A percentile compares a stretch with the other conserved stretches of the same genome.
phyloP scores from a whole-genome alignment of 2,113 vertebrate species.

The Oryzias curvinotus region DNA sequence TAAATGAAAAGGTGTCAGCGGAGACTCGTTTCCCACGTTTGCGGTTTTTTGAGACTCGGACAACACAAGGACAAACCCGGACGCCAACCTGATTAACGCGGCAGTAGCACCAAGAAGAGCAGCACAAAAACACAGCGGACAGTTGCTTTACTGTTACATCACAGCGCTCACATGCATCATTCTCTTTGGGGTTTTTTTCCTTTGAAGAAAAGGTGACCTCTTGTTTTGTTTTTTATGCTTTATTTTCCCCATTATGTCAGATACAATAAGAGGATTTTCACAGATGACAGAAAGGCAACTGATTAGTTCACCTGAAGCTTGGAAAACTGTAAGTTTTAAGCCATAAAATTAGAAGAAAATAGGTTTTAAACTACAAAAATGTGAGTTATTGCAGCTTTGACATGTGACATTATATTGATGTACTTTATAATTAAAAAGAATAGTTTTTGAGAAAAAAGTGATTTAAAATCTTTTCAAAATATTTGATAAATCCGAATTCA shows the following conservation, averaged over 20 bases:
- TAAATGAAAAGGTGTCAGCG: slow-evolving; percentile 25
- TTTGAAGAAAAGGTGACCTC: slow-evolving; percentile 44
- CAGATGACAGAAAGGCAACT: slow-evolving; percentile 48
- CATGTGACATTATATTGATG: too few relatives aligned
- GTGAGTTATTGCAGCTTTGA: too few relatives aligned
- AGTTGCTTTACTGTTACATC: slow-evolving; percentile 27
- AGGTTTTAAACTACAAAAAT: too few relatives aligned
- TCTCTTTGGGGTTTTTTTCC: slow-evolving; percentile 22
- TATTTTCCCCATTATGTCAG: slow-evolving; percentile 23
- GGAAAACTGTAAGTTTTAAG: slow-evolving; percentile 23
- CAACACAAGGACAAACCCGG: slow-evolving; percentile 33
- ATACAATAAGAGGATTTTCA: slow-evolving; percentile 47
- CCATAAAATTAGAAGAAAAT: slow-evolving; percentile 6
- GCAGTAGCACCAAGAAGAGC: slow-evolving; percentile 8
- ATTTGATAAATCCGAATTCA: too few relatives aligned
- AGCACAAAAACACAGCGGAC: slow-evolving; percentile 9
- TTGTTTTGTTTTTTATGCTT: slow-evolving; percentile 25
- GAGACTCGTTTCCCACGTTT: slow-evolving; percentile 28
- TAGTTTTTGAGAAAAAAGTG: too few relatives aligned
- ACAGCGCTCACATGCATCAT: slow-evolving; percentile 22
- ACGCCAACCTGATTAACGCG: slow-evolving; percentile 29
- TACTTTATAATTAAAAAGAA: too few relatives aligned
- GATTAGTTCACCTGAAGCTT: slow-evolving; percentile 37
- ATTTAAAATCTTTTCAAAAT: too few relatives aligned
- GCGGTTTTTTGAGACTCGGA: slow-evolving; percentile 3